Evolutionary conservation across 2,113 vertebrate species (phyloP).

Genomic region (Bufo bufo): DNA sequence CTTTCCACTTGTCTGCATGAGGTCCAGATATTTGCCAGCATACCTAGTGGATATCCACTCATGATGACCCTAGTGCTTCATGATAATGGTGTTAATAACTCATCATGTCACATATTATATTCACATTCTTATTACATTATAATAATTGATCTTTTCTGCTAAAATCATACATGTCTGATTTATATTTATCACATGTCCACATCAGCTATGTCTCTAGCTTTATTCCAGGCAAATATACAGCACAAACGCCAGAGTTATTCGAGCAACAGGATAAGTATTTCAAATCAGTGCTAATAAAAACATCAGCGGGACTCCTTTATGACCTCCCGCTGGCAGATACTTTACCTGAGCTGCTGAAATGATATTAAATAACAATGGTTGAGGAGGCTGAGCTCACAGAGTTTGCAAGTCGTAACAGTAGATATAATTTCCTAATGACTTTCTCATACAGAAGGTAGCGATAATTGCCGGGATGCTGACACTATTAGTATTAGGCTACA

Average conservation of each 20-base stretch:
- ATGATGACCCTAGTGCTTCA: too few species aligned
- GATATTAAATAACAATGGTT: conserved; percentile 71
- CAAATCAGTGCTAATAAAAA: conserved; percentile 70
- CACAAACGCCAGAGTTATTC: conserved; percentile 58
- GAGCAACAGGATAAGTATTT: conserved; percentile 64
- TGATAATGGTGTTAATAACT: too few species aligned
- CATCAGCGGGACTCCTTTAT: conserved; percentile 69
- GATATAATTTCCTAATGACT: conserved; percentile 68
- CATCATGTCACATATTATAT: too few species aligned
- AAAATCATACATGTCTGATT: neutral
- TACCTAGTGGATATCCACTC: too few species aligned
- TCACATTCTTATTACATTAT: neutral
- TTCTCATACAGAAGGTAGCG: conserved; percentile 60
- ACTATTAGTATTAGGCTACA: conserved; percentile 61
- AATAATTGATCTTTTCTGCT: neutral
- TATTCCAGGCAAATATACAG: conserved; percentile 57
- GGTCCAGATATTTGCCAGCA: too few species aligned
- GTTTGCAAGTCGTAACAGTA: conserved; percentile 69
- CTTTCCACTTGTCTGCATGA: too few species aligned
- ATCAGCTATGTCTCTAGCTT: neutral
- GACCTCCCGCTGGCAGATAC: conserved; percentile 63
- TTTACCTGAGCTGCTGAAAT: conserved; percentile 69
- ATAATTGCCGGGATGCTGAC: conserved; percentile 61
- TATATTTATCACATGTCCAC: neutral
- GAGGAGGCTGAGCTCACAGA: conserved; percentile 65